Percentiles rank a stretch among this genome's conserved stretches.
Evolutionary conservation across 2,888 invertebrate genomes (phyloP).

Genomic region (Strigamia transsilvanica): DNA sequence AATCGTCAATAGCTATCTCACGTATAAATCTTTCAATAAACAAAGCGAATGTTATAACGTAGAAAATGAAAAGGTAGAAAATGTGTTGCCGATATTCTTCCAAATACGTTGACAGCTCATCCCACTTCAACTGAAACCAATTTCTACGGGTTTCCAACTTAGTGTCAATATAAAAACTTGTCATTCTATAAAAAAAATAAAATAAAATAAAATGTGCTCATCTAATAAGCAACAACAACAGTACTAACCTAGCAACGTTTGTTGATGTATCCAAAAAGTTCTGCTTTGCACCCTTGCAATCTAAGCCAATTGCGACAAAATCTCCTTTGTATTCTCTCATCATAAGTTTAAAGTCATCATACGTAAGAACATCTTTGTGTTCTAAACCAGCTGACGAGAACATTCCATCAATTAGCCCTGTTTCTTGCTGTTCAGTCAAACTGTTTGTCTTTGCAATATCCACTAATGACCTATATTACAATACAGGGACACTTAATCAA

Average conservation of each 20-base stretch:
- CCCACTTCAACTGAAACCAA: conserved; percentile 82
- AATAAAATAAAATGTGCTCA: background rate
- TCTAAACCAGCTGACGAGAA: conserved; percentile 90
- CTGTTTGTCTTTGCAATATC: conserved; percentile 91
- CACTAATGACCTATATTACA: conserved; percentile 72
- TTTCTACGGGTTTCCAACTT: conserved; percentile 74
- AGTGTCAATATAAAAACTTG: conserved; percentile 89
- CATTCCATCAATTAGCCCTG: conserved; percentile 93
- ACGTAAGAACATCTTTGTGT: conserved; percentile 87
- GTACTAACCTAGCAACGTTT: conserved; percentile 77
- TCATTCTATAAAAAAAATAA: conserved; percentile 76
- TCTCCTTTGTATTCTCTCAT: conserved; percentile 97
- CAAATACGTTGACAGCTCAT: conserved; percentile 85
- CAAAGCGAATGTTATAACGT: conserved; percentile 90
- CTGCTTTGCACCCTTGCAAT: conserved; percentile 92
- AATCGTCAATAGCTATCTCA: conserved; percentile 66
- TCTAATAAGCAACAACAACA: background rate
- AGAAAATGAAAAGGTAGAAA: conserved; percentile 92
- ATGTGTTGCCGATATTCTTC: conserved; percentile 97
- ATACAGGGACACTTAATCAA: background rate
- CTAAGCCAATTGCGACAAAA: conserved; percentile 91
- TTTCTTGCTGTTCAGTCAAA: conserved; percentile 82
- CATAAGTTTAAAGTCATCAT: conserved; percentile 91
- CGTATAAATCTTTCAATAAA: conserved; percentile 94
- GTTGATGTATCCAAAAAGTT: conserved; percentile 94